phyloP scores from a whole-genome alignment of 1,140 invertebrate species.

The Drosophila albomicans region DNA sequence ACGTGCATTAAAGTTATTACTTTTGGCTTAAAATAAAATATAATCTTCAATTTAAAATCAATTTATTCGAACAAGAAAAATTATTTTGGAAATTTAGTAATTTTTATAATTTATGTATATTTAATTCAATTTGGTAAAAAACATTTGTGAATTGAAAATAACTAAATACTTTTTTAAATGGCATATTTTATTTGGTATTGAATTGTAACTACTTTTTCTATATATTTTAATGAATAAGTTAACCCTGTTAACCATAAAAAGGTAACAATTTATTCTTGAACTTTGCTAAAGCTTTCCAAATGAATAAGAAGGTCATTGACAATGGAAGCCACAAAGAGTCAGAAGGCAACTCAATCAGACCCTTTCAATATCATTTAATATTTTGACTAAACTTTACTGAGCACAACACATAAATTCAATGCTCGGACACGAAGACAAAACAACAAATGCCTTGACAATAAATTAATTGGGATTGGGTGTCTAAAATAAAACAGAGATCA shows the following conservation, averaged over 20 bases:
- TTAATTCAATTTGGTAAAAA: no score
- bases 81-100: no score
- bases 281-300: slow-evolving; percentile 6
- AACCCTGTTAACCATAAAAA: no score
- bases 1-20: background rate
- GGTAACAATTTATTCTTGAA: background rate
- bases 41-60: background rate
- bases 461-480: slow-evolving; percentile 18
- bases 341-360: slow-evolving; percentile 7
- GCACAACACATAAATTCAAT: slow-evolving; percentile 37
- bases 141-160: no score
- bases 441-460: background rate
- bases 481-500: slow-evolving; percentile 24
- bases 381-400: slow-evolving; percentile 24
- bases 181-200: no score
- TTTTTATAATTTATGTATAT: no score
- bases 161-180: no score
- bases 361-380: slow-evolving; percentile 3
- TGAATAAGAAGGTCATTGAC: background rate
- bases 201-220: no score
- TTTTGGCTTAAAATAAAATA: background rate
- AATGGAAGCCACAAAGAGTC: slow-evolving; percentile 29
- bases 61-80: background rate
- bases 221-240: no score
- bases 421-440: slow-evolving; percentile 20